Evolutionary conservation across 2,797 vertebrate genomes (phyloP).

Genomic region (Alectoris magna): DNA sequence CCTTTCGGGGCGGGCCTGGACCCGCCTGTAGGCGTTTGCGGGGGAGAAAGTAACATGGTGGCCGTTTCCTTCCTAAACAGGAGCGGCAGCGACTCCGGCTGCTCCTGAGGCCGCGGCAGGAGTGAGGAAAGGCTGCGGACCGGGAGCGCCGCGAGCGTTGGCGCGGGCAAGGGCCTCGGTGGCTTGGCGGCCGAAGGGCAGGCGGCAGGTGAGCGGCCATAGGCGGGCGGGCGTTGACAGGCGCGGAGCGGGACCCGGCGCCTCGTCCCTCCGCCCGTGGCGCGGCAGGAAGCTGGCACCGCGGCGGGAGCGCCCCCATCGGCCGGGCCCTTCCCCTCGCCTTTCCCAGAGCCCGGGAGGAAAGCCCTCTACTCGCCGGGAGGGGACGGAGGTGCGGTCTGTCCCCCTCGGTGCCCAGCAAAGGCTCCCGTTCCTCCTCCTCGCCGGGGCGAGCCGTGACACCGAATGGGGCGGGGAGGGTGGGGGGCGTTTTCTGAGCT

Average conservation of each 20-base stretch:
- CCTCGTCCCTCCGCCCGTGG: not conserved
- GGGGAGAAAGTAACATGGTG: constrained; percentile 60
- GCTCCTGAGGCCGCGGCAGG: not conserved
- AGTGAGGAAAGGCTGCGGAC: not conserved
- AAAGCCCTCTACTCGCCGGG: not conserved
- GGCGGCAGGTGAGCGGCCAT: constrained; percentile 17
- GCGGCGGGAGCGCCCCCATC: not conserved
- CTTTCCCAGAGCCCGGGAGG: not conserved
- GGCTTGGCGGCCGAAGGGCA: not conserved
- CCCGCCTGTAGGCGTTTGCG: constrained; percentile 31
- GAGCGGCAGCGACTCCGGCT: not conserved
- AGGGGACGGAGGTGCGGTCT: not conserved
- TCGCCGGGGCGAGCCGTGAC: not conserved
- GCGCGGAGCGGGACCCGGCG: not conserved
- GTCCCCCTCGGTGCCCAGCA: not conserved
- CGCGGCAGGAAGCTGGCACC: not conserved
- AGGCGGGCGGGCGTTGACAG: not conserved
- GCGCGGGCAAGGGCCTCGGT: not conserved
- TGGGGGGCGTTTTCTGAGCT: not conserved
- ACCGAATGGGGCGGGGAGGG: not conserved
- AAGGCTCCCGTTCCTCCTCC: not conserved
- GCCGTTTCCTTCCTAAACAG: not conserved
- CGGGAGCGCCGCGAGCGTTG: not conserved
- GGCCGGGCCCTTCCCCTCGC: not conserved
- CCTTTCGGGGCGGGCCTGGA: constrained; percentile 47